phyloP scores from a whole-genome alignment of 2,888 invertebrate species.

The Heliconius cydno region DNA sequence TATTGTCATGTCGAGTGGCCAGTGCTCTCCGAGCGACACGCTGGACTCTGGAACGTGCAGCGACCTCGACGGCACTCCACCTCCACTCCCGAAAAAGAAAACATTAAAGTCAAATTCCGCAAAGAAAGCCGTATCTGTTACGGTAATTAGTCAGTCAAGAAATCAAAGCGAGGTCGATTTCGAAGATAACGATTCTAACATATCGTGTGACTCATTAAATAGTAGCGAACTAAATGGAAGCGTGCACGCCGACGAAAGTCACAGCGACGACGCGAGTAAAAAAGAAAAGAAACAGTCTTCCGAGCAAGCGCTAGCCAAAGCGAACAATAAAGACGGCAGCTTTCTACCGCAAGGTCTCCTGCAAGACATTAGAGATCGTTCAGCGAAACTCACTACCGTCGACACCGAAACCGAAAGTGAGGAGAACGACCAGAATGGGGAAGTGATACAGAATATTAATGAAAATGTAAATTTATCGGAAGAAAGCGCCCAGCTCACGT shows the following conservation, averaged over 20 bases:
- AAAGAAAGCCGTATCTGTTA: conserved; percentile 82
- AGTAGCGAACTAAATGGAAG: conserved; percentile 86
- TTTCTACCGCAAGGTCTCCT: conserved; percentile 87
- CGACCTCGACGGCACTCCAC: conserved; percentile 90
- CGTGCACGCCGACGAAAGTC: conserved; percentile 79
- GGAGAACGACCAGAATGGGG: conserved; percentile 63
- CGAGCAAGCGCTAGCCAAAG: conserved; percentile 64
- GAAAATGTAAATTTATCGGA: conserved; percentile 75
- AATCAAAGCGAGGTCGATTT: conserved; percentile 87
- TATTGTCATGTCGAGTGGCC: conserved; percentile 89
- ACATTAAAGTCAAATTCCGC: conserved; percentile 76
- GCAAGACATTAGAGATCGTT: conserved; percentile 87
- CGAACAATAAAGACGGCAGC: conserved; percentile 71
- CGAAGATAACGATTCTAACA: conserved; percentile 89
- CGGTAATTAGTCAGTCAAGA: conserved; percentile 81
- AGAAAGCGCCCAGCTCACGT: conserved; percentile 79
- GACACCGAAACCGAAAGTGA: conserved; percentile 79
- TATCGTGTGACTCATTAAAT: conserved; percentile 92
- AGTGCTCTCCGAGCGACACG: conserved; percentile 92
- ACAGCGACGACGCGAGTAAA: conserved; percentile 69
- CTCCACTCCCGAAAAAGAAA: conserved; percentile 87
- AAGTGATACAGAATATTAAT: conserved; percentile 76
- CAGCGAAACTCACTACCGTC: conserved; percentile 77
- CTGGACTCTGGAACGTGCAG: conserved; percentile 93
- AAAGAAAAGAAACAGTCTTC: conserved; percentile 70